Base-by-base conservation (phyloP, 2,888 invertebrate species). In the Amaurobius ferox region DNA sequence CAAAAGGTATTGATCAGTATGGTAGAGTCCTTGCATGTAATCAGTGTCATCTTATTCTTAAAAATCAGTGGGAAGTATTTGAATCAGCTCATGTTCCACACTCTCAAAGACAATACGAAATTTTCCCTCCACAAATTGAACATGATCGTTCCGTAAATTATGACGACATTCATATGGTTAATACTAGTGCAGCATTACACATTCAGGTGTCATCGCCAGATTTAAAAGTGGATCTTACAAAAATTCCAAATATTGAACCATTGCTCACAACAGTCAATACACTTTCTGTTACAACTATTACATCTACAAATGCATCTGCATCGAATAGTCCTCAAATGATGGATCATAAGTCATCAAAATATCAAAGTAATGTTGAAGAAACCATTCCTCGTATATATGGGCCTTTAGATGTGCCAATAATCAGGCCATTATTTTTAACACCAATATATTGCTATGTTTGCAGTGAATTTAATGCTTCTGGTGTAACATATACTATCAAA, bases 21-120 rank as follows among this genome's bases (percentile, higher is more conserved):
- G 95, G 95, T 78, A 94, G 96, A 88, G 95, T 96, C 89, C 92
- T 96, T 89, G 95, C 96, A 86, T 97, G 97, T 92, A 93, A 94
- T 88, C 94, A 95, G 89, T 97, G 97, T 91, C 96, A 95, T 90
- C 93, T 94, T 89, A 95, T 96, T 91, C 93, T 97, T 87, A 95
- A 96, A 86, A 93, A 94, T 80, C 97, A 97, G 92, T 97, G 97
- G 97, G 96, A 97, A 90, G 93, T 94, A 74, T 94, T 96, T 93
- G 96, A 97, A 91, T 94, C 94, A 0, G 96, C 96, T 90, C 92
- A 96, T 74, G 94, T 96, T 88, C 96, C 96, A 68, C 91, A 96
- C 64, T 95, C 96, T 91, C 94, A 95, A 89, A 92, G 90, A 26
- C 89, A 89, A n/a, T 91, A 91, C 19, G 74, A 86, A 64, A 78